Evolutionary conservation across 2,888 invertebrate species (phyloP), one percentile per base, ranked within the genome.

Genomic region (Apocheima hispidaria): DNA sequence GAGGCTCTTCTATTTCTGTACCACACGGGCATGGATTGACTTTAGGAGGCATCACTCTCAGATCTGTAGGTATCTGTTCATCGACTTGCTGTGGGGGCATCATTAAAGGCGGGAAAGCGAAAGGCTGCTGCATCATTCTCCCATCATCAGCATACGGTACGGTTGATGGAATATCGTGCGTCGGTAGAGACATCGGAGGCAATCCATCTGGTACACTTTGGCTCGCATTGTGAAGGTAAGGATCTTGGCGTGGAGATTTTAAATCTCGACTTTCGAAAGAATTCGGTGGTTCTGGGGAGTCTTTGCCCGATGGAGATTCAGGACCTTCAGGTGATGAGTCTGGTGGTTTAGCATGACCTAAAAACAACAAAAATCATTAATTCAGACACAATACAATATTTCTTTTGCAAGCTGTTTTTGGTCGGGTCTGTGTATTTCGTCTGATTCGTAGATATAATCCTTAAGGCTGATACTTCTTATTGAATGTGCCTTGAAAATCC

Each of bases 301-400:
- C 88, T 68, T 90, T 90, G 4, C 85, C 90, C 2, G 83, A 82
- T 20, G 91, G 88, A 0, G 93, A 92, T 36, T 89, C 88, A 0
- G 86, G 79, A 0, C 85, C 86, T 69, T 91, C 90, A 9, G 92
- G 90, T 5, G 92, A 91, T 1, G 92, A 91, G 57, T 91, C 90
- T 4, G 88, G 84, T 18, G 88, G 91, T 70, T 93, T 92, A 0
- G 85, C 77, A 53, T 92, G 92, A 59, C 90, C 93, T 93, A 79
- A 5, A 71, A 68, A 62, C 55, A 48, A 6, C 18, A 3, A 7
- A 43, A n/a, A n/a, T n/a, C n/a, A n/a, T n/a, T n/a, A n/a, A n/a
- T n/a, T n/a, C n/a, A n/a, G n/a, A n/a, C n/a, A n/a, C n/a, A n/a
- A n/a, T n/a, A n/a, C n/a, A n/a, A n/a, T n/a, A n/a, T n/a, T n/a